phyloP scores from a whole-genome alignment of 2,888 invertebrate genomes.

The Imbricaverruca yamaguchii region DNA sequence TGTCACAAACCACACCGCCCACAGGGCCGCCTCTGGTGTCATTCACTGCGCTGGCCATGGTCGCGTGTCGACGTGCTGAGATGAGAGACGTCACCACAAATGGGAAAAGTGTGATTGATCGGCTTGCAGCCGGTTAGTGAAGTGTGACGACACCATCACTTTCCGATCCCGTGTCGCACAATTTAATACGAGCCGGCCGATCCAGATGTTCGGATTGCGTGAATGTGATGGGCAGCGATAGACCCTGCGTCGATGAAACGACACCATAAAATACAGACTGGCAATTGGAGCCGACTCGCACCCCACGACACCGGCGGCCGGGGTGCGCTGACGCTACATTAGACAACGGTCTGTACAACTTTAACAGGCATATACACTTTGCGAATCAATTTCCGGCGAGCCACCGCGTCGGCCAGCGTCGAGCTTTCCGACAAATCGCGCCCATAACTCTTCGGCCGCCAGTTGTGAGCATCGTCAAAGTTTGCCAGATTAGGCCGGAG shows the following conservation, averaged over 20 bases:
- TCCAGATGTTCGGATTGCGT: not conserved
- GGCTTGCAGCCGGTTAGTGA: no score
- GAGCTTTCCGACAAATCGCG: not conserved
- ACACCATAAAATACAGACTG: not conserved
- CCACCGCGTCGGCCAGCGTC: not conserved
- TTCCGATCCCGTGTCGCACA: no score
- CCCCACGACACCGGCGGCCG: not conserved
- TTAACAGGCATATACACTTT: not conserved
- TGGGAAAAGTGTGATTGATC: no score
- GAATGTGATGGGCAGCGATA: not conserved
- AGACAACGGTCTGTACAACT: not conserved
- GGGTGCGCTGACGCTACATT: not conserved
- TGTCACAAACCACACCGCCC: no score
- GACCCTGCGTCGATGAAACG: not conserved
- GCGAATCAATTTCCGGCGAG: not conserved
- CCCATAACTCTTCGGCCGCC: not conserved
- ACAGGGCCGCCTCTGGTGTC: no score
- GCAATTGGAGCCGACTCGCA: not conserved
- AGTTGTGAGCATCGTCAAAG: not conserved
- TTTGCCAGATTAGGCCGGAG: not conserved
- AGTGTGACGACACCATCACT: no score
- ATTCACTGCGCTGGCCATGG: no score
- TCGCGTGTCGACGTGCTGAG: no score
- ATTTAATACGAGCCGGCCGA: no score
- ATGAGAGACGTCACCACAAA: no score